phyloP scores from a whole-genome alignment of 2,888 invertebrate genomes.

The Atrina japonica region DNA sequence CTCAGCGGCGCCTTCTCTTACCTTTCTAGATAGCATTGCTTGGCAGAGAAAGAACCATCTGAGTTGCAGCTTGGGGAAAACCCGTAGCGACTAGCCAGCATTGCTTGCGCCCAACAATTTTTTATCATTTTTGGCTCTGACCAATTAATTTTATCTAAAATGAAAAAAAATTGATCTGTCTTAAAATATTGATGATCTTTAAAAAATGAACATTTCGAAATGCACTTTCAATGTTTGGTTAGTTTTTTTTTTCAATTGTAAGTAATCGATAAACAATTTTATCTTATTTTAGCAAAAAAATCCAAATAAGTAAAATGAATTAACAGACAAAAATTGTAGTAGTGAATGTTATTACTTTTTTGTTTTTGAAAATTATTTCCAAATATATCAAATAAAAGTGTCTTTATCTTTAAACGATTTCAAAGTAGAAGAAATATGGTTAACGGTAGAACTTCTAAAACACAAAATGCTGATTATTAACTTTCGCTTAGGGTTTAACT shows the following conservation, averaged over 20 bases:
- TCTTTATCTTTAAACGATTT: too few species aligned
- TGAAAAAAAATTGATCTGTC: neutral
- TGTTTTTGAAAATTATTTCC: neutral
- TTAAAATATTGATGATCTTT: neutral
- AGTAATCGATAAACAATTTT: neutral
- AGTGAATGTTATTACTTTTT: neutral
- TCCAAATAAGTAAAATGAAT: neutral
- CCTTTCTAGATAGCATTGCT: slow-evolving; percentile 41
- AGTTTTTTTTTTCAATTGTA: too few species aligned
- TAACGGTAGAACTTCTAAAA: too few species aligned
- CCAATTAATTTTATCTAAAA: slow-evolving; percentile 10
- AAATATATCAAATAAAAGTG: neutral
- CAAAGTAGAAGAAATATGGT: too few species aligned
- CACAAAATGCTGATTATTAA: too few species aligned
- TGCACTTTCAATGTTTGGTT: too few species aligned
- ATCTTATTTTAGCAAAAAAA: neutral
- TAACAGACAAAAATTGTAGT: neutral
- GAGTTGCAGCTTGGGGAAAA: slow-evolving; percentile 38
- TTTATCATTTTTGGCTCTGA: slow-evolving; percentile 35
- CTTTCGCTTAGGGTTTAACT: neutral
- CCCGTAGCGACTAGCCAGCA: slow-evolving; percentile 31
- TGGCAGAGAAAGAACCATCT: slow-evolving; percentile 39
- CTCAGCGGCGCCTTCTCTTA: too few species aligned
- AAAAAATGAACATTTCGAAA: too few species aligned
- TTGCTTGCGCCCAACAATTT: slow-evolving; percentile 41